Percentiles rank a stretch among this genome's conserved stretches.
phyloP scores from a whole-genome alignment of 2,113 vertebrate species.

The Chaetorhynchus papuensis region DNA sequence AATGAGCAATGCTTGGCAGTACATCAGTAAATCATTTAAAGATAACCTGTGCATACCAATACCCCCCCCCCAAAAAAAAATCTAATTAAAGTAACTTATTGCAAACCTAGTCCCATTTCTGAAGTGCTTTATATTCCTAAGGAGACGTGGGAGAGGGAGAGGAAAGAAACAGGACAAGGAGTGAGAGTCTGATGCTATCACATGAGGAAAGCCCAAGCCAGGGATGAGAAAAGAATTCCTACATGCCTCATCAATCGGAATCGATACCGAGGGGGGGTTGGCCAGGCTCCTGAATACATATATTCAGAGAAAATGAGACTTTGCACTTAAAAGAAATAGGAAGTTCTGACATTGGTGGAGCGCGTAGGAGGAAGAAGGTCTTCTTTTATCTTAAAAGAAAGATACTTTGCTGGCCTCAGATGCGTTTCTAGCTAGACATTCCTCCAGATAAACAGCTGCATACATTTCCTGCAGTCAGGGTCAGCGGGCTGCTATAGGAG shows the following conservation, averaged over 20 bases:
- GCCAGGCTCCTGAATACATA: background rate
- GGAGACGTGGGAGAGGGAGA: background rate
- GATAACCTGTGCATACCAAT: conserved; percentile 48
- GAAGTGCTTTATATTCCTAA: background rate
- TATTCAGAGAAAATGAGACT: background rate
- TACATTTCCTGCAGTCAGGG: background rate
- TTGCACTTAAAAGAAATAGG: background rate
- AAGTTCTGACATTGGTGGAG: background rate
- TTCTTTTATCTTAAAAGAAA: conserved; percentile 30
- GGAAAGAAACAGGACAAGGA: background rate
- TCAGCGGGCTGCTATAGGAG: background rate
- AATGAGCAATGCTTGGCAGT: conserved; percentile 27
- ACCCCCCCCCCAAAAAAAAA: background rate
- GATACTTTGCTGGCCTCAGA: background rate
- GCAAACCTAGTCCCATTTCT: conserved; percentile 16
- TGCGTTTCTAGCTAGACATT: background rate
- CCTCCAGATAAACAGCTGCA: background rate
- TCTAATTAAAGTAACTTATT: conserved; percentile 46
- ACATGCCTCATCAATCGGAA: background rate
- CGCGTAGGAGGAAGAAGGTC: background rate
- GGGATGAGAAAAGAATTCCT: background rate
- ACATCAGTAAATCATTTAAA: conserved; percentile 29
- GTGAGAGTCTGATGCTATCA: background rate
- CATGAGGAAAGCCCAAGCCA: background rate
- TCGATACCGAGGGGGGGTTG: background rate